These are phyloP conservation scores for Drosophila paranaensis DNA, from an alignment of 2,888 invertebrate genomes.

Conservation along the genomic window DNA sequence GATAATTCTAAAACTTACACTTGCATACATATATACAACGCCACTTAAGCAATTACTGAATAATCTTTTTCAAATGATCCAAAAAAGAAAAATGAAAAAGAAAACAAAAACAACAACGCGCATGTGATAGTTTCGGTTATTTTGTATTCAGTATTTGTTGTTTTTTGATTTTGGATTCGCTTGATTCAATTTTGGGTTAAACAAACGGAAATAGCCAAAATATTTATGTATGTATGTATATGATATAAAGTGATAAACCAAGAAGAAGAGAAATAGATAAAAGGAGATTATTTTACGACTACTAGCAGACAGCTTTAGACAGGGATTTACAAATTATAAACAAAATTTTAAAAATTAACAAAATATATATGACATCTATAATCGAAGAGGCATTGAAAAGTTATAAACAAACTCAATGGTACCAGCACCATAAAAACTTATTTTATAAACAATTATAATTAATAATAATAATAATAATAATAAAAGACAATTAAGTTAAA, in stretches of 20 bases:
- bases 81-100: no score
- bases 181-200: constrained; percentile 17
- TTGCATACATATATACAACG: constrained; percentile 25
- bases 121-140: constrained; percentile 52
- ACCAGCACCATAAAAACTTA: constrained; percentile 43
- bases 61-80: constrained; percentile 48
- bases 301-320: constrained; percentile 68
- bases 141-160: constrained; percentile 4
- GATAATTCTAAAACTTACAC: not conserved
- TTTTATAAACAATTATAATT: constrained; percentile 39
- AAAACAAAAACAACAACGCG: constrained; percentile 34
- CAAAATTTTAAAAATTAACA: constrained; percentile 34
- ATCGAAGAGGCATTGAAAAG: constrained; percentile 42
- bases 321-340: constrained; percentile 70
- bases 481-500: constrained; percentile 31
- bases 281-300: constrained; percentile 49
- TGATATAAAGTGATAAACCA: constrained; percentile 54
- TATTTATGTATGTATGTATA: constrained; percentile 64
- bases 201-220: constrained; percentile 28
- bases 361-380: constrained; percentile 20
- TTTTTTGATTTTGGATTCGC: constrained; percentile 15
- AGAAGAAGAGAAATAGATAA: not conserved
- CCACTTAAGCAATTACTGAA: constrained; percentile 41
- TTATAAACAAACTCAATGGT: constrained; percentile 47
- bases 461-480: constrained; percentile 4